Percentiles rank a stretch among this genome's conserved stretches.
Evolutionary conservation across 2,888 invertebrate species (phyloP).

Genomic region (Dasypolia templi): DNA sequence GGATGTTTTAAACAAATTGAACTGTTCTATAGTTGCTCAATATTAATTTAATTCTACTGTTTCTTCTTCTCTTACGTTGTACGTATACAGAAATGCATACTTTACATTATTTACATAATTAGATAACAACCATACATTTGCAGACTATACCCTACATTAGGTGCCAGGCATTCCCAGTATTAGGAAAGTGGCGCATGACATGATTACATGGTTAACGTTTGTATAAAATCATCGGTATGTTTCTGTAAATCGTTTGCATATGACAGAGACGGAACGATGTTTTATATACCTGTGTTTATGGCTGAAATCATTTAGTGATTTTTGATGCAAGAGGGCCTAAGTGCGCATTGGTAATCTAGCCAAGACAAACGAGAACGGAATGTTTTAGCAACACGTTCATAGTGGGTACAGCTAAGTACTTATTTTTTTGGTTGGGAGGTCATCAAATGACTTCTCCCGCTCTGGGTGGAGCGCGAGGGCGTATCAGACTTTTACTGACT

Average conservation of each 20-base stretch:
- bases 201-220: too few species aligned
- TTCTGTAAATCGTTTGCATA: not conserved
- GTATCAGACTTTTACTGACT: too few species aligned
- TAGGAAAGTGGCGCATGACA: slow-evolving; percentile 4
- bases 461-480: too few species aligned
- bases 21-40: not conserved
- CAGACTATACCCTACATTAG: too few species aligned
- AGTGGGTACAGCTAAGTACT: not conserved
- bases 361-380: not conserved
- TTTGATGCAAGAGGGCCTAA: not conserved
- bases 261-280: not conserved
- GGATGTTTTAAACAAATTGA: not conserved
- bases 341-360: not conserved
- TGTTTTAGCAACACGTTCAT: not conserved
- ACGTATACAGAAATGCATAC: not conserved
- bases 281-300: not conserved
- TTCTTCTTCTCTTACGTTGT: too few species aligned
- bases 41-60: not conserved
- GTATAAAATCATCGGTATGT: not conserved
- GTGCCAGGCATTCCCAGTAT: not conserved
- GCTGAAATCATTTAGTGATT: too few species aligned
- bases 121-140: not conserved
- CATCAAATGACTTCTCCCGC: too few species aligned
- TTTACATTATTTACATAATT: not conserved
- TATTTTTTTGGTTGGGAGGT: too few species aligned